phyloP scores from a whole-genome alignment of 2,888 invertebrate genomes.

The Cantharis nigra region DNA sequence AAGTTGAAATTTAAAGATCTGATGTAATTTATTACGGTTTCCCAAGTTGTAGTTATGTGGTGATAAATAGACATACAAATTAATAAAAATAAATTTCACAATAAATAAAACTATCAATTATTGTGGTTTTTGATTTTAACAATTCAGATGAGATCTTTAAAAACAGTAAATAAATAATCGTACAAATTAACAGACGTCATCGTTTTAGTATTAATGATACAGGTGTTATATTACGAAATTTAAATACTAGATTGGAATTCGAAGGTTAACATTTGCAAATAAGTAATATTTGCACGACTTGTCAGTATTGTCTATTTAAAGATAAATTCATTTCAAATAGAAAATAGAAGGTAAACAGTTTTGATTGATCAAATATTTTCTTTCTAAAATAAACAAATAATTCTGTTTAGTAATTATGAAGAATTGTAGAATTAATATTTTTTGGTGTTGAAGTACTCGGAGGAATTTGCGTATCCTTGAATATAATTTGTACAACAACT shows the following conservation, averaged over 20 bases:
- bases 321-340: not conserved
- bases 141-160: not conserved
- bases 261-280: slow-evolving; percentile 18
- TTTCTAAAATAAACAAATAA: not conserved
- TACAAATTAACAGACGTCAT: not conserved
- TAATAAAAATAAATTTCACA: not conserved
- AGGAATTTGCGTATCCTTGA: not conserved
- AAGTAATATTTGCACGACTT: slow-evolving; percentile 9
- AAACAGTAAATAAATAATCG: not conserved
- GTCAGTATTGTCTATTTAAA: slow-evolving; percentile 8
- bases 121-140: not conserved
- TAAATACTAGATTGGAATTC: slow-evolving; percentile 11
- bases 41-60: not conserved
- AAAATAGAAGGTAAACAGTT: not conserved
- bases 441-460: not conserved
- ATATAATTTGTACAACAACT: not conserved
- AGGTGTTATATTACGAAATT: slow-evolving; percentile 19
- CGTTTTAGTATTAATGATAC: slow-evolving; percentile 3
- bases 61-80: not conserved
- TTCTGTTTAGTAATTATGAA: not conserved
- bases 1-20: not conserved
- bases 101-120: not conserved
- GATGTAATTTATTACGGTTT: not conserved
- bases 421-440: not conserved
- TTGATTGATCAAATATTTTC: not conserved